A percentile compares a stretch with the other conserved stretches of the same genome.
These are phyloP conservation scores for Brachionus rotundiformis DNA, from an alignment of 1,140 invertebrate species.

Conservation along the genomic window DNA sequence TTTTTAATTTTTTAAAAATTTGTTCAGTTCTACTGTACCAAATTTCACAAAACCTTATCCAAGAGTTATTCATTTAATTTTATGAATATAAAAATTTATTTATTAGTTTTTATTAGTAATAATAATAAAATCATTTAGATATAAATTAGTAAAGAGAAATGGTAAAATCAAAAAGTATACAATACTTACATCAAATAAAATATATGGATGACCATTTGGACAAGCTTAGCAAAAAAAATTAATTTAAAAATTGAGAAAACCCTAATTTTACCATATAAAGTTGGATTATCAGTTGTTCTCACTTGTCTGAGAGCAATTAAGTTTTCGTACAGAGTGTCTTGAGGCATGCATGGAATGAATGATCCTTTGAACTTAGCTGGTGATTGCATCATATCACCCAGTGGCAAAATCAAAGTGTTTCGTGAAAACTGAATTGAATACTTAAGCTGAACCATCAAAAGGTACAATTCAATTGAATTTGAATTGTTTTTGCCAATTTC, in stretches of 20 bases:
- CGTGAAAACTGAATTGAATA: conserved; percentile 29
- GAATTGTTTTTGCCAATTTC: neutral
- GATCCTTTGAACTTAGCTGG: conserved; percentile 6
- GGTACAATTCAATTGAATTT: neutral
- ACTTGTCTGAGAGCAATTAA: conserved; percentile 55
- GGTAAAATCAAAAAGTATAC: neutral
- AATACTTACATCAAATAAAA: conserved; percentile 26
- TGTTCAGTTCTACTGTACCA: too few relatives aligned
- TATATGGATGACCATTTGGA: conserved; percentile 57
- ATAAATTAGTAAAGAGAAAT: neutral
- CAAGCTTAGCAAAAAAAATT: conserved; percentile 47
- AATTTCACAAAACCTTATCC: too few relatives aligned
- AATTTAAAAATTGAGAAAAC: neutral
- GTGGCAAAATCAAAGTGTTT: neutral
- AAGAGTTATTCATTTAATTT: too few relatives aligned
- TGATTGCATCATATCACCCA: conserved; percentile 1
- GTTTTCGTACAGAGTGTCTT: conserved; percentile 52
- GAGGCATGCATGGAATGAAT: conserved; percentile 54
- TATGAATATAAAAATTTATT: too few relatives aligned
- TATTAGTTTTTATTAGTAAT: too few relatives aligned
- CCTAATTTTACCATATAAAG: conserved; percentile 54
- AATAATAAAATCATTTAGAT: neutral
- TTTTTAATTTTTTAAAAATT: too few relatives aligned
- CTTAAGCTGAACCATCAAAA: conserved; percentile 22
- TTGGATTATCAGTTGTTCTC: conserved; percentile 52